Evolutionary conservation across 2,113 vertebrate genomes (phyloP), one percentile per base, ranked within the genome.

Genomic region (Leuciscus idus): DNA sequence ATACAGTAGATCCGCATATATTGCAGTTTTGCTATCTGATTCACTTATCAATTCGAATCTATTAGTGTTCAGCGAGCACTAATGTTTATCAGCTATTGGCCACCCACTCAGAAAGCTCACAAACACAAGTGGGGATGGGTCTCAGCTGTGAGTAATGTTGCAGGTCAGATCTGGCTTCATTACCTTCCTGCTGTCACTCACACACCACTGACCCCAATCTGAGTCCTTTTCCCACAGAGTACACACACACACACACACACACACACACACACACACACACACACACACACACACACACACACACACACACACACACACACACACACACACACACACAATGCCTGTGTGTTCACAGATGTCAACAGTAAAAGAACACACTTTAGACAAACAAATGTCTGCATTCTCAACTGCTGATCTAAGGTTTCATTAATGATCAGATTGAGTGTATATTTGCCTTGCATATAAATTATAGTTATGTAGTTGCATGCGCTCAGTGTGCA

Each of bases 111-210:
- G 74, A 77, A n/a, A 57, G 1, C 46, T 50, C 75, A 78, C 50
- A 57, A 28, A 78, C 52, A 78, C 73, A 59, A 21, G 48, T 11
- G 46, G 46, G 19, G 55, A 55, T 0, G 10, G 36, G 10, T 39
- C 52, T 57, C 33, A 57, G 50, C 76, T 59, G 76, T 48, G 73
- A 75, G 73, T n/a, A n/a, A 78, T 21, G 33, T 11, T 78, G n/a
- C 28, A 59, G 52, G 28, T 78, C 52, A 33, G 28, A 59, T 78
- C 39, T 33, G 30, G 76, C 30, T 19, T 59, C 76, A 59, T 78
- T 59, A 78, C 76, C 52, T 78, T 78, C 76, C 76, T 78, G 52
- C 76, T 78, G 76, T 57, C 76, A 78, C 50, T 78, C 76, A 36
- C 76, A 78, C 21, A 23, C 30, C 76, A 78, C 52, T 78, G 76